Evolutionary conservation across 2,797 vertebrate genomes (phyloP), one percentile per base, ranked within the genome.

Genomic region (Epinephelus awoara): DNA sequence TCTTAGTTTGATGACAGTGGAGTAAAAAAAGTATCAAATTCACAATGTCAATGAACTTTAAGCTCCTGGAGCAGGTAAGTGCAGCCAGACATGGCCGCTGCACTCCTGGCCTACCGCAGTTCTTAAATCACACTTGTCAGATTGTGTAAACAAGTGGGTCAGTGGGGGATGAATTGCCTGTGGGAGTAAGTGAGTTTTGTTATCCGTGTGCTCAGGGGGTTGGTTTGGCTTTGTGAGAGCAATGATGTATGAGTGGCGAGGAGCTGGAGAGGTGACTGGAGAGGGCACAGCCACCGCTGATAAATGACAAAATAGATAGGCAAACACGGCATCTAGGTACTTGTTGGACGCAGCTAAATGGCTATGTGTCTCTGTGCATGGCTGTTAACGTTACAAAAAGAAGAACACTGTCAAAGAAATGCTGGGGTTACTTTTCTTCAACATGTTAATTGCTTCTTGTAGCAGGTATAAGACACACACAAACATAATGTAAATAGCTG

Each of bases 91-190:
- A 66, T 64, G 82, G 79, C 85, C n/a, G 52, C 72, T 10, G 83
- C 84, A 79, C 78, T 85, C 65, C 27, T 61, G 78, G 80, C 84
- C 87, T 50, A 82, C 72, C 67, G 29, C 81, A 79, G 80, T 85
- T 89, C 88, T 84, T 91, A 91, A 93, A 92, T 94, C 91, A 90
- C 86, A 83, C 80, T 74, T 93, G 89, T 91, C 91, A 89, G 80
- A 85, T 68, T 62, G 82, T 58, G 80, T 89, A 89, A 93, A 91
- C 85, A 91, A 88, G 83, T 85, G 77, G 90, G 89, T 92, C 87
- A 79, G 83, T 50, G 56, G 79, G 86, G 90, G 80, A 90, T 86
- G 83, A 79, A 91, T 90, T 54, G 83, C 84, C 86, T 82, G 61
- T 79, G 84, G 88, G 84, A 82, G 80, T 69, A 23, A 77, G 82